Evolutionary conservation across 2,113 vertebrate species (phyloP).

Genomic region (Megalops atlanticus): DNA sequence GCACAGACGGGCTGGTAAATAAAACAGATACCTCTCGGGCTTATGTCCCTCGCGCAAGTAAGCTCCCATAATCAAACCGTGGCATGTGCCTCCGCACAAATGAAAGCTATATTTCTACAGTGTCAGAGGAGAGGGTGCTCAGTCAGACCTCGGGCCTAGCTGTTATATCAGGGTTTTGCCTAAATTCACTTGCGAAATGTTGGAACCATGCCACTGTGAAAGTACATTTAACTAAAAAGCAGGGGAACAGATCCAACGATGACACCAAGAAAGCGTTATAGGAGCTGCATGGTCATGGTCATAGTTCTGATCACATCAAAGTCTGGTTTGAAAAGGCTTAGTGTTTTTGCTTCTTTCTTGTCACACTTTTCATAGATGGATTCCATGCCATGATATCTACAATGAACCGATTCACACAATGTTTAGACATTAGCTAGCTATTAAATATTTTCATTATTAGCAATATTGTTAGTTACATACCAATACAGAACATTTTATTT

Average conservation of each 20-base stretch:
- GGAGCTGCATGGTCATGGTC: conserved; percentile 23
- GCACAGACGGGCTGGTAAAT: background rate
- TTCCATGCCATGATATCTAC: too few relatives aligned
- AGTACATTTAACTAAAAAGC: background rate
- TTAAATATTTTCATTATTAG: too few relatives aligned
- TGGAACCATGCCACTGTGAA: conserved; percentile 37
- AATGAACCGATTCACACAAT: too few relatives aligned
- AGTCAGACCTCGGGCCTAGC: background rate
- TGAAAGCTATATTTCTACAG: conserved; percentile 2
- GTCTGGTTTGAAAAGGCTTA: too few relatives aligned
- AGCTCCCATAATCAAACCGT: background rate
- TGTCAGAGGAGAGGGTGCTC: background rate
- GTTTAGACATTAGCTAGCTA: too few relatives aligned
- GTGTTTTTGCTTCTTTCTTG: too few relatives aligned
- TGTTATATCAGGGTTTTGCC: conserved; percentile 66
- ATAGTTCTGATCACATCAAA: background rate
- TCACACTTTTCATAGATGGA: too few relatives aligned
- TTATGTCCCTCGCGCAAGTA: background rate
- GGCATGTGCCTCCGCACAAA: background rate
- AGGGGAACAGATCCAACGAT: background rate
- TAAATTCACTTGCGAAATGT: conserved; percentile 71
- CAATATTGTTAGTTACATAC: too few relatives aligned
- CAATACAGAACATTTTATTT: too few relatives aligned
- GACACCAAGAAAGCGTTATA: conserved; percentile 52
- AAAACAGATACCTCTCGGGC: background rate